These are phyloP conservation scores for Hetaerina americana DNA, from an alignment of 1,140 invertebrate species.

Conservation along the genomic window DNA sequence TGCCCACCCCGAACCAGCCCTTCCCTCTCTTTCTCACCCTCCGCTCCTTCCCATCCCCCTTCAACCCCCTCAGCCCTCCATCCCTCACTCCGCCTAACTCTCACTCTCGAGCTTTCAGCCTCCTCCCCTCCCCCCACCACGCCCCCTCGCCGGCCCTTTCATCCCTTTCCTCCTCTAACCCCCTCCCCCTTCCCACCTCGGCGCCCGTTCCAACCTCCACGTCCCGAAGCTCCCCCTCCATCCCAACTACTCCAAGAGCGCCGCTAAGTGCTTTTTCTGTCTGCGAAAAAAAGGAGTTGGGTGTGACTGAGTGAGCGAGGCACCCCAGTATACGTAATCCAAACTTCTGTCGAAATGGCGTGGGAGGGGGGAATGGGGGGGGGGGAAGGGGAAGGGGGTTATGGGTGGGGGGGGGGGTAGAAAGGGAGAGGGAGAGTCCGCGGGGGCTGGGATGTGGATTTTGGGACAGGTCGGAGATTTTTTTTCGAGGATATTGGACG, in stretches of 20 bases:
- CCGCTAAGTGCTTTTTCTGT: not conserved
- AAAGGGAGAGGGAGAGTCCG: not conserved
- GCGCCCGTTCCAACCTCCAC: too few relatives aligned
- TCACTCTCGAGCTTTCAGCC: not conserved
- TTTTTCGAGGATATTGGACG: too few relatives aligned
- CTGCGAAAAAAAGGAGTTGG: not conserved
- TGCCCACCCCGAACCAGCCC: too few relatives aligned
- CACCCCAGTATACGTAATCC: not conserved
- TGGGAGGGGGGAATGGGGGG: not conserved
- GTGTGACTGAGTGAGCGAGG: not conserved
- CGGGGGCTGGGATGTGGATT: too few relatives aligned
- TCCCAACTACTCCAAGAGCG: too few relatives aligned
- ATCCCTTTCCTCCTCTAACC: not conserved
- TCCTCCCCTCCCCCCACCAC: not conserved
- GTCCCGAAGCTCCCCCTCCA: too few relatives aligned
- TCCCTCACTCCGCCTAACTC: not conserved
- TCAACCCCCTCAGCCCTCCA: not conserved
- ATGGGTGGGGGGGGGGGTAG: too few relatives aligned
- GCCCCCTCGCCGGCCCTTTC: not conserved
- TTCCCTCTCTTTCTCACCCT: not conserved
- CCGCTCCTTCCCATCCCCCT: not conserved
- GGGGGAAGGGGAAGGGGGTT: too few relatives aligned
- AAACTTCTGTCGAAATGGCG: not conserved
- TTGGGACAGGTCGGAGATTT: too few relatives aligned
- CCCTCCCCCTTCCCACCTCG: too few relatives aligned